A percentile compares a stretch with the other conserved stretches of the same genome.
These are phyloP conservation scores for Syngnathus rostellatus DNA, from an alignment of 2,797 vertebrate species.

Conservation along the genomic window DNA sequence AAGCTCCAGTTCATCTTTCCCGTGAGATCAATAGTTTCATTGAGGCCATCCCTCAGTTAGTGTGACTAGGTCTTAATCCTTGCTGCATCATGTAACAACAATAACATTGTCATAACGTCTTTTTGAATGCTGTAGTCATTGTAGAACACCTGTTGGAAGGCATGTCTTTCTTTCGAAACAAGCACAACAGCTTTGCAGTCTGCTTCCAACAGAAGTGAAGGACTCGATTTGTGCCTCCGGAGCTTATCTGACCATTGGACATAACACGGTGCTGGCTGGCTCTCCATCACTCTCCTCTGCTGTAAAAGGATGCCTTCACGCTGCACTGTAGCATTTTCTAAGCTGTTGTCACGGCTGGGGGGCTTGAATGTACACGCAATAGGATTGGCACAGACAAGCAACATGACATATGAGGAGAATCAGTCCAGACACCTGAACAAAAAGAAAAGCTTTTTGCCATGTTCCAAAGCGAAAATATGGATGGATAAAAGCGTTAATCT, in stretches of 20 bases:
- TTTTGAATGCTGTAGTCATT: neutral
- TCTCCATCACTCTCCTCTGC: slow-evolving; percentile 28
- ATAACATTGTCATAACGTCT: neutral
- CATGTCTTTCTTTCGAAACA: neutral
- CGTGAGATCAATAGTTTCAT: neutral
- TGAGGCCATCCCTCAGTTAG: neutral
- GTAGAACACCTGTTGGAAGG: neutral
- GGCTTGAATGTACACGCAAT: slow-evolving; percentile 39
- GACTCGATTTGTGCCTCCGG: slow-evolving; percentile 28
- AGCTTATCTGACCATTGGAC: slow-evolving; percentile 44
- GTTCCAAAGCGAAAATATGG: slow-evolving; percentile 9
- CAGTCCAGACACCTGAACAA: slow-evolving; percentile 29
- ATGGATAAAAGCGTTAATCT: neutral
- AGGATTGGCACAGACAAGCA: slow-evolving; percentile 33
- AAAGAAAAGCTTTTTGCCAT: slow-evolving; percentile 12
- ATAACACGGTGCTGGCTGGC: slow-evolving; percentile 24
- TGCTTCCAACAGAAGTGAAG: neutral
- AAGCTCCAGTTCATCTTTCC: slow-evolving; percentile 3
- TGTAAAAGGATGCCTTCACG: slow-evolving; percentile 33
- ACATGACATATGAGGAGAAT: slow-evolving; percentile 23
- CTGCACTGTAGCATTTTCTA: slow-evolving; percentile 28
- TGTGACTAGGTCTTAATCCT: neutral
- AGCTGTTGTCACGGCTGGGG: slow-evolving; percentile 35
- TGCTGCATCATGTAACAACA: neutral
- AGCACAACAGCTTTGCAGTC: neutral